Percentiles rank a stretch among this genome's conserved stretches.
Evolutionary conservation across 2,113 vertebrate species (phyloP).

Genomic region (Pomatorhinus ruficollis): DNA sequence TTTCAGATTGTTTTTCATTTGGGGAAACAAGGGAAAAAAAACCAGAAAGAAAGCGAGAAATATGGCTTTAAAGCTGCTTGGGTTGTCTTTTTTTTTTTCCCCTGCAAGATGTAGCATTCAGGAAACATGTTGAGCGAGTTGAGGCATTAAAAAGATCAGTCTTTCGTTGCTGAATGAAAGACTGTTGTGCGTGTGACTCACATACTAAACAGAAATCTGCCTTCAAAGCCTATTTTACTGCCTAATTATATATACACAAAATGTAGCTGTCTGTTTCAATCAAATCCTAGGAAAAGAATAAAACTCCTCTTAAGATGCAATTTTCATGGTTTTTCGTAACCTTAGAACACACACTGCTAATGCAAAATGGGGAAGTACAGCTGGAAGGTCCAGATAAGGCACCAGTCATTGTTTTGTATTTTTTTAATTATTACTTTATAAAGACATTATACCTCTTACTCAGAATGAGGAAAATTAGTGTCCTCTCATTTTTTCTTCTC

Average conservation of each 20-base stretch:
- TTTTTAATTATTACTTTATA: constrained; percentile 82
- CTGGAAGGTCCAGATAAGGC: constrained; percentile 80
- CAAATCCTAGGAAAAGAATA: constrained; percentile 82
- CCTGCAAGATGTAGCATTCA: constrained; percentile 74
- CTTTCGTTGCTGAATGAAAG: constrained; percentile 82
- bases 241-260: constrained; percentile 88
- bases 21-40: constrained; percentile 19
- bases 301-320: constrained; percentile 81
- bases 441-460: constrained; percentile 79
- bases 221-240: constrained; percentile 85
- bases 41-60: constrained; percentile 52
- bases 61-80: constrained; percentile 42
- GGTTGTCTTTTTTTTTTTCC: neutral
- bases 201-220: constrained; percentile 83
- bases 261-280: constrained; percentile 86
- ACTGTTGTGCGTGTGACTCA: constrained; percentile 81
- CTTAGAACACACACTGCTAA: constrained; percentile 71
- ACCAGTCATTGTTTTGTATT: constrained; percentile 77
- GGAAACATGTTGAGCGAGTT: constrained; percentile 79
- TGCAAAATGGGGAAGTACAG: constrained; percentile 68
- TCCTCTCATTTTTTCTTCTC: constrained; percentile 31
- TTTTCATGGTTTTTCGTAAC: constrained; percentile 83
- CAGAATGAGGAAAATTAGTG: constrained; percentile 68
- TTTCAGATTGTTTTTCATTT: constrained; percentile 73
- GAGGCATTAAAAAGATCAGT: constrained; percentile 84